Conservation (phyloP, 2,797 vertebrate species). For the Euthynnus affinis region DNA sequence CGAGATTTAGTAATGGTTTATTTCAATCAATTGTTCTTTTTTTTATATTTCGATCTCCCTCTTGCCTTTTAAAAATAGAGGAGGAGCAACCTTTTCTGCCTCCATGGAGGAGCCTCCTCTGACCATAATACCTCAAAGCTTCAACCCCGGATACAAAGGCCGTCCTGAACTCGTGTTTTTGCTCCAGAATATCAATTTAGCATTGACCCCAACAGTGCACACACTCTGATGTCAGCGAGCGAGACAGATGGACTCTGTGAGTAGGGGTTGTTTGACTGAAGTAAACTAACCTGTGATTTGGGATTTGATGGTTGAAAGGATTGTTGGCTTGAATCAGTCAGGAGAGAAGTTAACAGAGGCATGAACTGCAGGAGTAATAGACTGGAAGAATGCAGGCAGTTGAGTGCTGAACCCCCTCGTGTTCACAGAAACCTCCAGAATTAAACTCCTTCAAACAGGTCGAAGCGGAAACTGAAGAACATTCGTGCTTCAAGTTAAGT, state of each 20-base stretch:
- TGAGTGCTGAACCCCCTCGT: conserved; percentile 23
- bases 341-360: conserved; percentile 71
- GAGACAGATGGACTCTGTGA: conserved; percentile 76
- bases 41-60: too few relatives aligned
- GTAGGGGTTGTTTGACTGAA: conserved; percentile 65
- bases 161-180: conserved; percentile 48
- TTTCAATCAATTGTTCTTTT: too few relatives aligned
- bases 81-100: too few relatives aligned
- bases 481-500: conserved; percentile 1
- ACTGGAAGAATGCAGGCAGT: conserved; percentile 65
- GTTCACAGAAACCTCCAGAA: conserved; percentile 37
- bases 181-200: conserved; percentile 66
- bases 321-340: conserved; percentile 71
- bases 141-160: conserved; percentile 23
- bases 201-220: conserved; percentile 46
- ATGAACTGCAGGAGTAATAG: conserved; percentile 70
- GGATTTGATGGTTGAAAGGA: conserved; percentile 83
- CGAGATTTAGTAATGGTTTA: too few relatives aligned
- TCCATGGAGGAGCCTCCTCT: not conserved
- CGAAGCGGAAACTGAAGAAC: conserved; percentile 26
- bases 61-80: too few relatives aligned
- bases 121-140: conserved; percentile 49
- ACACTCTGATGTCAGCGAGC: conserved; percentile 45
- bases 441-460: conserved; percentile 19
- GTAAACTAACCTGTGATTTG: conserved; percentile 82